Evolutionary conservation across 1,140 invertebrate genomes (phyloP), one percentile per base, ranked within the genome.

Genomic region (Subanguina moxae): DNA sequence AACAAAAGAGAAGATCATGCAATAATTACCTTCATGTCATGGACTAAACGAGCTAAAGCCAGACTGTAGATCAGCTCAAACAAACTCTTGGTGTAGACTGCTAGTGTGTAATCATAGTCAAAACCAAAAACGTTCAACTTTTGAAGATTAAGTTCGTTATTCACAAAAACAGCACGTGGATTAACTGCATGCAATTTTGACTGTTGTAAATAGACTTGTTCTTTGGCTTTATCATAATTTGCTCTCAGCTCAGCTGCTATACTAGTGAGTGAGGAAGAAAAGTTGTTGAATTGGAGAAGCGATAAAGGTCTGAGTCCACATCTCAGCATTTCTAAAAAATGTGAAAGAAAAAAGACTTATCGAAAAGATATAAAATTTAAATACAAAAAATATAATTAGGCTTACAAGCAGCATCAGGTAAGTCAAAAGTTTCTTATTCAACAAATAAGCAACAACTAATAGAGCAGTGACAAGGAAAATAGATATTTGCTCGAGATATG

Each of bases 61-160:
- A 96, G 86, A 80, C 92, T 90, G 83, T 96, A 97, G 7, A 97
- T 87, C n/a, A 96, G 85, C 80, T 90, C 88, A 83, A 96, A 91
- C 82, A 97, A 85, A 43, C 89, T 88, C 21, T 90, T 89, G 78
- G 91, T 93, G 83, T 97, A 97, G 78, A 90, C 90, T n/a, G 93
- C 93, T 69, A 97, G 83, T 0, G 94, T 97, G 81, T 97, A 97
- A 83, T 97, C 94, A 86, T 97, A 97, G 86, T 97, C 94, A 86
- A 97, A 97, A 19, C 94, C 94, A 8, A 52, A 97, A 0, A 96
- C 91, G 78, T 91, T 88, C 42, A 97, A 90, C 82, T 94, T 90
- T 67, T 89, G 87, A 25, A 97, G 84, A 84, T 94, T 90, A 23
- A 96, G 85, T 82, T 97, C 93, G 85, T 97, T 97, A 84, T 93